Base-by-base conservation (phyloP, 2,888 invertebrate species). In the Bruchidius siliquastri region DNA sequence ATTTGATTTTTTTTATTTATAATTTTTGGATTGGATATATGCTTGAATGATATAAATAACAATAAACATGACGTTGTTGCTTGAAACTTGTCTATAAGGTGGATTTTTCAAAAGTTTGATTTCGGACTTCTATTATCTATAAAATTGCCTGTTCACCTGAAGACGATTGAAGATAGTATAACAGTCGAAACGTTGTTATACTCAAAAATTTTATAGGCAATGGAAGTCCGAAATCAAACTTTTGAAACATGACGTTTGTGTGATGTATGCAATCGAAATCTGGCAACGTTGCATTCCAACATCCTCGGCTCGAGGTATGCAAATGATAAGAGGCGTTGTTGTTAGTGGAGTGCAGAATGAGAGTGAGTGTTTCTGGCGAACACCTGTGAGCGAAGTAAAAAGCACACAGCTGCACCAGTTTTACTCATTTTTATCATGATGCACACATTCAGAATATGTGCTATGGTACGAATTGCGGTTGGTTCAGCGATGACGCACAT, bases 321-420 rank as follows among this genome's bases (percentile, higher is more conserved):
- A 72, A 74, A 72, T 72, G 68, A 72, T 70, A 71, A 74, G 68
- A 70, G 67, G 74, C 72, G 72, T 72, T 72, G 72, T 70, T 21
- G 68, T 70, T 72, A 70, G 22, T 21, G 70, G 70, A 70, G 0
- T 6, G 69, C 66, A 72, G 67, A 67, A 22, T 67, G 68, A 73
- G 49, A 13, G 13, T 67, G 26, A 30, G 67, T 73, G 72, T 18
- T 67, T 21, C 75, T 75, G 72, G 71, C 69, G 22, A 73, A 26
- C 66, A 68, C 70, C 70, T 68, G 72, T 75, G 74, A 73, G 74
- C 73, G 73, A 74, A 74, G 71, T 69, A 49, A 49, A 49, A 49
- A 49, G 18, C 18, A 18, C 30, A 30, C 49, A 49, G 49, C 49
- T 49, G 49, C 49, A 13, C 18, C 49, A 49, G 49, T 49, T 49